These are phyloP conservation scores for Artibeus lituratus DNA, from an alignment of 2,797 vertebrate genomes.

Conservation along the genomic window DNA sequence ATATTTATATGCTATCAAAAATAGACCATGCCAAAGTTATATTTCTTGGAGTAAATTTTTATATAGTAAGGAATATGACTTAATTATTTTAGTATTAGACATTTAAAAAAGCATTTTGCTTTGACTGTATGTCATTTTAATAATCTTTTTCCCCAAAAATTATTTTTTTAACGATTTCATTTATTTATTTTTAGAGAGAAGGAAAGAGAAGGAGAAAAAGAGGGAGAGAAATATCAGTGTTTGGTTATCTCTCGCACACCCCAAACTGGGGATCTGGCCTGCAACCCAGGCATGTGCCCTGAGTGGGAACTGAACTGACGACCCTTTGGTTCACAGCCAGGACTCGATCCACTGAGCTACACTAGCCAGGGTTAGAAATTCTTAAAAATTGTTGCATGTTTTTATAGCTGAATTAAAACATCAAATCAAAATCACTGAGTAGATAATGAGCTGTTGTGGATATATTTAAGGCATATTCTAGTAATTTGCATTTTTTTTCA, in stretches of 20 bases:
- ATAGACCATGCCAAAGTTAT: not conserved
- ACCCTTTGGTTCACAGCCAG: too few species aligned
- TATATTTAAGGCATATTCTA: not conserved
- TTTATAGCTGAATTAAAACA: not conserved
- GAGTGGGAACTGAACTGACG: too few species aligned
- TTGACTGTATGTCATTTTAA: not conserved
- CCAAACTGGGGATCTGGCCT: too few species aligned
- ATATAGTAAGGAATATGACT: not conserved
- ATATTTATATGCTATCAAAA: conserved; percentile 4
- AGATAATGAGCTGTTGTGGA: not conserved
- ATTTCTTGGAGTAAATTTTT: not conserved
- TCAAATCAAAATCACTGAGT: not conserved
- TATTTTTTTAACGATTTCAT: too few species aligned
- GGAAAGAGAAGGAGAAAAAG: too few species aligned
- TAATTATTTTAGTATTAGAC: not conserved
- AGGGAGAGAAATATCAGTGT: too few species aligned
- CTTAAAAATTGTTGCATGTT: not conserved
- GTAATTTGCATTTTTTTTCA: not conserved
- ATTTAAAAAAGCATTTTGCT: not conserved
- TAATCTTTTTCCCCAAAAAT: not conserved
- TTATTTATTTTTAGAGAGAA: too few species aligned
- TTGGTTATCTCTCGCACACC: too few species aligned
- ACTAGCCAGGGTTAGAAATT: not conserved
- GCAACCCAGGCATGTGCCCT: too few species aligned
- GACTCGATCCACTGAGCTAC: too few species aligned